Percentiles rank a stretch among this genome's conserved stretches.
Conservation (phyloP, 1,140 invertebrate genomes). For the Thaumetopoea pityocampa region DNA sequence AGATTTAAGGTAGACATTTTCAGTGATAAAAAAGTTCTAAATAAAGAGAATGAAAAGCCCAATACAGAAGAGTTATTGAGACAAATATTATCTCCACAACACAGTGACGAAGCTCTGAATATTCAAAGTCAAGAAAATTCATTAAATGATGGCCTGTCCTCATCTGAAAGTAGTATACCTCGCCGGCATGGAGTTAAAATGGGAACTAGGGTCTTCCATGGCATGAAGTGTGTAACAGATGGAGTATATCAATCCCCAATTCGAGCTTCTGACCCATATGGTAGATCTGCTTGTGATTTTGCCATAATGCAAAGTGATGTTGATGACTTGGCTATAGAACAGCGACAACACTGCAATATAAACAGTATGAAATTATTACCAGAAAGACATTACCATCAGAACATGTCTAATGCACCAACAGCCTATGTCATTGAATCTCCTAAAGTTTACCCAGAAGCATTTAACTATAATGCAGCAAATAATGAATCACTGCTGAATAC, state of each 20-base stretch:
- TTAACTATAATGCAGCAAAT: slow-evolving; percentile 54
- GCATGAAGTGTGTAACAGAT: slow-evolving; percentile 43
- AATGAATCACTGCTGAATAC: slow-evolving; percentile 77
- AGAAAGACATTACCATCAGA: slow-evolving; percentile 62
- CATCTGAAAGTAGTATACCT: slow-evolving; percentile 75
- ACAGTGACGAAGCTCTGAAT: slow-evolving; percentile 55
- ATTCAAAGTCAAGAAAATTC: slow-evolving; percentile 40
- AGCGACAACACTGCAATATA: slow-evolving; percentile 56
- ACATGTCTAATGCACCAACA: slow-evolving; percentile 39
- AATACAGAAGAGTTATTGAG: slow-evolving; percentile 62
- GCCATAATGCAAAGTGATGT: slow-evolving; percentile 67
- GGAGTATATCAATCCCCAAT: slow-evolving; percentile 33
- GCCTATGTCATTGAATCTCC: slow-evolving; percentile 70
- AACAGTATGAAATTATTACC: slow-evolving; percentile 72
- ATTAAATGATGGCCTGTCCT: slow-evolving; percentile 62
- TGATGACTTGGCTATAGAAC: slow-evolving; percentile 59
- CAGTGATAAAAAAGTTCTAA: slow-evolving; percentile 78
- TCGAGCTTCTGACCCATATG: slow-evolving; percentile 29
- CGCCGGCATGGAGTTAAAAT: slow-evolving; percentile 83
- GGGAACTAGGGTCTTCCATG: slow-evolving; percentile 81
- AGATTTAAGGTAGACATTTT: slow-evolving; percentile 63
- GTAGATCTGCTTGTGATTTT: slow-evolving; percentile 58
- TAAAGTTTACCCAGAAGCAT: slow-evolving; percentile 63
- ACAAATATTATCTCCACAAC: slow-evolving; percentile 48
- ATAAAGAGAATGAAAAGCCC: slow-evolving; percentile 83